Evolutionary conservation across 2,113 vertebrate genomes (phyloP), one percentile per base, ranked within the genome.

Genomic region (Paramormyrops kingsleyae): DNA sequence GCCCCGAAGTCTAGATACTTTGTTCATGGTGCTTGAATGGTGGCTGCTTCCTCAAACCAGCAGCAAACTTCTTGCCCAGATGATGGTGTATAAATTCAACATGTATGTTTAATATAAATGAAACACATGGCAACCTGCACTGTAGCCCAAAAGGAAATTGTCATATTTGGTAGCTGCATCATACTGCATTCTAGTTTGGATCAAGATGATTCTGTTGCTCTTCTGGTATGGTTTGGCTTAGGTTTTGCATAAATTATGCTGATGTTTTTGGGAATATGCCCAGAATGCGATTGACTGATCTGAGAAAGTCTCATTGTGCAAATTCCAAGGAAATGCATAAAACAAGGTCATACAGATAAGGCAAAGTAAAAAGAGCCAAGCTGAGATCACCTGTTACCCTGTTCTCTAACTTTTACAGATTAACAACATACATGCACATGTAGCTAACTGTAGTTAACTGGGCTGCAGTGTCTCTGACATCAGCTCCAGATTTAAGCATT

Each of bases 241-340:
- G n/a, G 50, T 87, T 56, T 52, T 31, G 50, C 49, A 87, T 87
- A 87, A 56, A 87, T 56, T 87, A 56, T 87, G 85, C 85, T 50
- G 49, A 52, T 87, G 85, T 53, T 87, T 87, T 53, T 53, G 84
- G 47, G 85, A 19, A 53, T 56, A 31, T 35, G 50, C 49, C 27
- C 85, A 87, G 85, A 87, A 21, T 87, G 5, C 15, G 50, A 87
- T 27, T 27, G 50, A 47, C 85, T 47, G 42, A 83, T 39, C 77
- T 83, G 83, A 24, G 39, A 46, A 47, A 84, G 42, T 24, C 83
- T 46, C 9, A 15, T 42, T 87, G 85, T 39, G 17, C 31, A 15
- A 53, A 31, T 53, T 87, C 27, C 50, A 56, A 52, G 44, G 83
- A n/a, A 86, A 27, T 50, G 83, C 47, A 50, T n/a, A 47, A 27